A percentile compares a stretch with the other conserved stretches of the same genome.
Conservation (phyloP, 2,888 invertebrate species). For the Apoda limacodes region DNA sequence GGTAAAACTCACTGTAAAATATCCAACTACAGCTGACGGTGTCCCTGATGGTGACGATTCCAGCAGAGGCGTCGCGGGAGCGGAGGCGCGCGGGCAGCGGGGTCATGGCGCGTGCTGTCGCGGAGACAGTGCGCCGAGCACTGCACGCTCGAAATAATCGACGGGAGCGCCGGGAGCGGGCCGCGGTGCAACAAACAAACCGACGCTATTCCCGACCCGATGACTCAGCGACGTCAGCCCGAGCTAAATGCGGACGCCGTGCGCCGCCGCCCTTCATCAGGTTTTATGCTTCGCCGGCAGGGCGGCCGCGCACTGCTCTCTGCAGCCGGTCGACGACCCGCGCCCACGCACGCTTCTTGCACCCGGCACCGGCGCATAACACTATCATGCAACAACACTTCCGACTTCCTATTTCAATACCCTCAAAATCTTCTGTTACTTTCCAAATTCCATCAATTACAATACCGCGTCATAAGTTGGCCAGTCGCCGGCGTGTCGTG, state of each 20-base stretch:
- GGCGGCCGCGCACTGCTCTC: slow-evolving; percentile 41
- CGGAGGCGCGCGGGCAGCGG: slow-evolving; percentile 55
- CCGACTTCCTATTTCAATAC: background rate
- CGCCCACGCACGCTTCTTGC: slow-evolving; percentile 51
- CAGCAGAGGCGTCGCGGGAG: slow-evolving; percentile 68
- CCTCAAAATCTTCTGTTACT: too few species aligned
- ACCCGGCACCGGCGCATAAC: slow-evolving; percentile 36
- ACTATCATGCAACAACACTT: background rate
- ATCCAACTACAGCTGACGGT: slow-evolving; percentile 81
- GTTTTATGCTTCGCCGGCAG: slow-evolving; percentile 57
- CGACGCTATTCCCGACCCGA: slow-evolving; percentile 61
- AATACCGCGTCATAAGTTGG: slow-evolving; percentile 12
- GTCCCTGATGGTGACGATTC: slow-evolving; percentile 73
- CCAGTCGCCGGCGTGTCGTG: slow-evolving; percentile 18
- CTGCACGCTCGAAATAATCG: slow-evolving; percentile 58
- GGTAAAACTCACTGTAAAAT: slow-evolving; percentile 75
- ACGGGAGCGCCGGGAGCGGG: slow-evolving; percentile 58
- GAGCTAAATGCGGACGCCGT: slow-evolving; percentile 66
- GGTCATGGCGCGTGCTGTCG: slow-evolving; percentile 53
- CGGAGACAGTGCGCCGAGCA: slow-evolving; percentile 52
- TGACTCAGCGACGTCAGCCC: slow-evolving; percentile 64
- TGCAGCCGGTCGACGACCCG: slow-evolving; percentile 61
- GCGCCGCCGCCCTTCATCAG: slow-evolving; percentile 63
- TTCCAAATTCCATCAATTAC: slow-evolving; percentile 1
- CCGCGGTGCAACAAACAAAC: slow-evolving; percentile 67